Percentiles rank a stretch among this genome's conserved stretches.
These are phyloP conservation scores for Drepanosiphum platanoidis DNA, from an alignment of 2,888 invertebrate genomes.

Conservation along the genomic window DNA sequence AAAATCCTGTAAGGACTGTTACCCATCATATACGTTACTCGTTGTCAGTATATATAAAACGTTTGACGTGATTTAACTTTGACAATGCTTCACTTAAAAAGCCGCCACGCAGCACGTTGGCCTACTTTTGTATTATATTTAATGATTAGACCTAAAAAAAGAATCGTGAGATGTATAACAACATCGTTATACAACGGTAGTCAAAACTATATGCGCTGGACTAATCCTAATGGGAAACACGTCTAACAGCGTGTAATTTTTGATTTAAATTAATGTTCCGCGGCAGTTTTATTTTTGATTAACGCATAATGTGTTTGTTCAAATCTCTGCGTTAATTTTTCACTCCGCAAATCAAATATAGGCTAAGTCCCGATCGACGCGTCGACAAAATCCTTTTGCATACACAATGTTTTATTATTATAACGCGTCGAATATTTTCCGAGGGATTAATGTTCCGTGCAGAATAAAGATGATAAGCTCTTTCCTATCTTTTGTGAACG, in stretches of 20 bases:
- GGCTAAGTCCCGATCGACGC: neutral
- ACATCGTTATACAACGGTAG: neutral
- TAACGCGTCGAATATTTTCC: neutral
- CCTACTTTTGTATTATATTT: conserved; percentile 35
- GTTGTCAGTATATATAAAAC: neutral
- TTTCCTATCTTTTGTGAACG: neutral
- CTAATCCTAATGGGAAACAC: conserved; percentile 2
- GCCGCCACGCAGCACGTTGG: conserved; percentile 12
- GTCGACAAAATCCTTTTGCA: neutral
- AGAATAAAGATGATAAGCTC: no score
- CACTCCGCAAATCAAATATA: neutral
- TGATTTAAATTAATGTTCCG: neutral
- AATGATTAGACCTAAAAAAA: conserved; percentile 9
- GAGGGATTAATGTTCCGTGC: neutral
- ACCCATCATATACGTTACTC: conserved; percentile 7
- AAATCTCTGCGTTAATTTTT: neutral
- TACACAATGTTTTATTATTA: neutral
- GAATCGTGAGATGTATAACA: neutral
- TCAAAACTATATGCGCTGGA: neutral
- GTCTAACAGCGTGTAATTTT: neutral
- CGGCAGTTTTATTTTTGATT: neutral
- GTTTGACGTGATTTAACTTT: conserved; percentile 38
- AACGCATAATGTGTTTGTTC: neutral
- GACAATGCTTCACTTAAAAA: conserved; percentile 28
- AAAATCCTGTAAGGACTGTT: neutral